Conservation (phyloP, 2,888 invertebrate genomes). For the Schizotus pectinicornis region DNA sequence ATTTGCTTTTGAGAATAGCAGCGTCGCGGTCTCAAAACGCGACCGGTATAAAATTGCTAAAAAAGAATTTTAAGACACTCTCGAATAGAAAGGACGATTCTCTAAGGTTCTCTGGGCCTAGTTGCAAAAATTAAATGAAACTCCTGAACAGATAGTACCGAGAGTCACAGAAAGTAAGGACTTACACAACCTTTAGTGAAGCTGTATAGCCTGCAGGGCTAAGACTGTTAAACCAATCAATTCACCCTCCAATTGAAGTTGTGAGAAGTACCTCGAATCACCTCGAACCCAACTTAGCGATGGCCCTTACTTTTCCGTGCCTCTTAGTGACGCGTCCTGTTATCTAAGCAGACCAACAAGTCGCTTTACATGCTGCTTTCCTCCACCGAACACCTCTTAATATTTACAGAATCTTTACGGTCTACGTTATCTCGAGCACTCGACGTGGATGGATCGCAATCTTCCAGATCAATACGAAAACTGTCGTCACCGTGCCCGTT, state of each 20-base stretch:
- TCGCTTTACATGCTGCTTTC: constrained; percentile 24
- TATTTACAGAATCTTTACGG: neutral
- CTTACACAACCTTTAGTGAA: too few relatives aligned
- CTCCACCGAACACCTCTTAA: constrained; percentile 11
- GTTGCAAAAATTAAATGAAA: too few relatives aligned
- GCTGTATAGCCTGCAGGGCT: too few relatives aligned
- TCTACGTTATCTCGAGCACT: neutral
- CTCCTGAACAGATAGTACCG: too few relatives aligned
- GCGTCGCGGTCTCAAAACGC: constrained; percentile 19
- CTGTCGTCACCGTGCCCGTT: constrained; percentile 1
- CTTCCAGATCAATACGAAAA: constrained; percentile 10
- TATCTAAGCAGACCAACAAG: constrained; percentile 3
- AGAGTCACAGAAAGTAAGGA: too few relatives aligned
- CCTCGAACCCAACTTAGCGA: too few relatives aligned
- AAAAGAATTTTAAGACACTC: constrained; percentile 22
- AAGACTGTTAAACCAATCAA: too few relatives aligned
- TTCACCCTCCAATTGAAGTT: too few relatives aligned
- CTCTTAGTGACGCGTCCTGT: too few relatives aligned
- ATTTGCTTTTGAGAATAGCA: constrained; percentile 16
- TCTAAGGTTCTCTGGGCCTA: too few relatives aligned
- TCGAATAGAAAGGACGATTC: neutral
- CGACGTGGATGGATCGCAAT: constrained; percentile 16
- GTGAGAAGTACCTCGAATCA: too few relatives aligned
- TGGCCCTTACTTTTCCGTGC: too few relatives aligned
- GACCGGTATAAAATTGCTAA: constrained; percentile 17